These are phyloP conservation scores for Pantherophis vulpinus DNA, from an alignment of 2,797 vertebrate species.

Conservation along the genomic window DNA sequence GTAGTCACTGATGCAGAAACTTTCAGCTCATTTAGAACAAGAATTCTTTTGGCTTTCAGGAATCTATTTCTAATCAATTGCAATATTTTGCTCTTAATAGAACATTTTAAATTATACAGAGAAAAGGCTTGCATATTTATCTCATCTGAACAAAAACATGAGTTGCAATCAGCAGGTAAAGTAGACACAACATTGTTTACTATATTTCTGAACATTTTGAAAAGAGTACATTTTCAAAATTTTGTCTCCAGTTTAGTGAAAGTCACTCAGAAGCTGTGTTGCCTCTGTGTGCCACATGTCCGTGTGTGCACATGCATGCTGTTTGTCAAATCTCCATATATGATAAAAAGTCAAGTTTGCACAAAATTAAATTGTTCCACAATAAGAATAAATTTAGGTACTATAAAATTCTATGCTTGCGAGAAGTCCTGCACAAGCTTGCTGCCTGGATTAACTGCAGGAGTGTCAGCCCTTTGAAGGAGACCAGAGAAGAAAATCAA, in stretches of 20 bases:
- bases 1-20: slow-evolving; percentile 4
- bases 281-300: not conserved
- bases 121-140: not conserved
- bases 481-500: not conserved
- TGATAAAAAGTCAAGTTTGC: not conserved
- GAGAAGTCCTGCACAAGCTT: not conserved
- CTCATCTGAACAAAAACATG: not conserved
- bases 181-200: not conserved
- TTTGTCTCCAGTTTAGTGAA: not conserved
- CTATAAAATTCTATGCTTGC: not conserved
- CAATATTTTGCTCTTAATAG: not conserved
- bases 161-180: not conserved
- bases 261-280: not conserved
- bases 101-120: slow-evolving; percentile 9
- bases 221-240: not conserved
- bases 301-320: not conserved
- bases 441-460: not conserved
- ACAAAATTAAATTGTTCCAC: not conserved
- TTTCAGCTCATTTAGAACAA: not conserved
- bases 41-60: not conserved
- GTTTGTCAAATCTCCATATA: not conserved
- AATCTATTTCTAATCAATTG: slow-evolving; percentile 12
- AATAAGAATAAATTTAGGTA: not conserved
- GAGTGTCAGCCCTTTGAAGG: not conserved
- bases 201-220: not conserved